A percentile compares a stretch with the other conserved stretches of the same genome.
Conservation (phyloP, 2,888 invertebrate genomes). For the Isoperla grammatica region DNA sequence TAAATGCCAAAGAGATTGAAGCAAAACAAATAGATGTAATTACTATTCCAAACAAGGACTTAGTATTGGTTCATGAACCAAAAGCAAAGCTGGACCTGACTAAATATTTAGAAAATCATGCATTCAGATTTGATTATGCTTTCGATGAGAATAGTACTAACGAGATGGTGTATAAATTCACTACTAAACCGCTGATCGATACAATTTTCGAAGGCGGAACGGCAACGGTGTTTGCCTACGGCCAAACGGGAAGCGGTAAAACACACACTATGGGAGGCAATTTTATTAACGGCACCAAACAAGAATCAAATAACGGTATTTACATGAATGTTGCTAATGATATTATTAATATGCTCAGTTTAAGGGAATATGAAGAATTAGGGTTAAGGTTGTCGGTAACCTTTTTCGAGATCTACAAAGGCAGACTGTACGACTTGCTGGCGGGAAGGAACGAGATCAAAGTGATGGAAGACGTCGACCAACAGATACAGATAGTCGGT, state of each 20-base stretch:
- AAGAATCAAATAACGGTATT: constrained; percentile 95
- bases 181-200: constrained; percentile 94
- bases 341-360: constrained; percentile 78
- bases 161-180: constrained; percentile 97
- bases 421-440: constrained; percentile 87
- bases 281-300: constrained; percentile 80
- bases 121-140: constrained; percentile 97
- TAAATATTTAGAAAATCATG: constrained; percentile 96
- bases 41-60: constrained; percentile 92
- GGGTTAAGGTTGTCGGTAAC: constrained; percentile 88
- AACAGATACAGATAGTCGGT: constrained; percentile 96
- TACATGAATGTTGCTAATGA: constrained; percentile 96
- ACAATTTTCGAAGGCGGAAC: constrained; percentile 98
- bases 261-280: constrained; percentile 99
- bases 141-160: constrained; percentile 95
- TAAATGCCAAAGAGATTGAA: constrained; percentile 83
- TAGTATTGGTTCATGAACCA: constrained; percentile 88
- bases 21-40: constrained; percentile 95
- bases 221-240: constrained; percentile 99
- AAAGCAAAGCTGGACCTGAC: constrained; percentile 96
- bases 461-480: constrained; percentile 95
- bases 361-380: constrained; percentile 71
- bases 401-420: constrained; percentile 99
- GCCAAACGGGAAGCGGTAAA: constrained; percentile 96
- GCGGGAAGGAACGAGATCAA: constrained; percentile 91